Conservation (phyloP, 30 jellyfish, hydroid and myxozoan species). For the Aurelia coerulea region DNA sequence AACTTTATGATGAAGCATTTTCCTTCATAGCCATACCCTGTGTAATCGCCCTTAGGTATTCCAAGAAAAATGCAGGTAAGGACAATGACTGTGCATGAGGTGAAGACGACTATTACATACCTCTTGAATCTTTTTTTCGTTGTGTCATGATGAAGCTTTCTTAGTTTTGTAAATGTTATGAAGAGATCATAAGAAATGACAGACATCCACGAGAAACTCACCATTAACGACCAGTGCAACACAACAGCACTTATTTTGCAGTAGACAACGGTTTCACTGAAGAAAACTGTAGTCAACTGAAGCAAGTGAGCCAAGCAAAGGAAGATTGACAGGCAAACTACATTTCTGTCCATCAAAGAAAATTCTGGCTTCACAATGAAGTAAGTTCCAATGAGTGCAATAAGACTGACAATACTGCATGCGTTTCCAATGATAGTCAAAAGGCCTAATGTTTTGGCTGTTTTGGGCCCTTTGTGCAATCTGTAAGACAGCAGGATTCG, state of each 20-base stretch:
- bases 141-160: not conserved
- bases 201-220: conserved; percentile 54
- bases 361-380: not conserved
- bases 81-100: not conserved
- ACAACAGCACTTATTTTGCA: conserved; percentile 47
- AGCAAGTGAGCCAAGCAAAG: conserved; percentile 19
- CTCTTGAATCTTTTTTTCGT: conserved; percentile 10
- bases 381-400: not conserved
- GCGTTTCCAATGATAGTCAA: conserved; percentile 25
- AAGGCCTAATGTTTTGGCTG: not conserved
- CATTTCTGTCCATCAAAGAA: conserved; percentile 26
- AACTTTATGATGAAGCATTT: conserved; percentile 12
- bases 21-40: conserved; percentile 13
- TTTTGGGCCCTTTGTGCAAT: not conserved
- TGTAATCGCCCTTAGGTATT: not conserved
- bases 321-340: conserved; percentile 14
- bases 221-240: conserved; percentile 58
- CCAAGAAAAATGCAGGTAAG: not conserved
- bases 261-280: not conserved
- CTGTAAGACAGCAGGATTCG: not conserved
- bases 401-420: conserved; percentile 23
- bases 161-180: conserved; percentile 35
- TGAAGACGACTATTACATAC: not conserved
- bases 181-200: conserved; percentile 47
- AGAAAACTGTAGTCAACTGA: conserved; percentile 13